Evolutionary conservation across 2,113 vertebrate species (phyloP).

Genomic region (Pachycephala philippinensis): DNA sequence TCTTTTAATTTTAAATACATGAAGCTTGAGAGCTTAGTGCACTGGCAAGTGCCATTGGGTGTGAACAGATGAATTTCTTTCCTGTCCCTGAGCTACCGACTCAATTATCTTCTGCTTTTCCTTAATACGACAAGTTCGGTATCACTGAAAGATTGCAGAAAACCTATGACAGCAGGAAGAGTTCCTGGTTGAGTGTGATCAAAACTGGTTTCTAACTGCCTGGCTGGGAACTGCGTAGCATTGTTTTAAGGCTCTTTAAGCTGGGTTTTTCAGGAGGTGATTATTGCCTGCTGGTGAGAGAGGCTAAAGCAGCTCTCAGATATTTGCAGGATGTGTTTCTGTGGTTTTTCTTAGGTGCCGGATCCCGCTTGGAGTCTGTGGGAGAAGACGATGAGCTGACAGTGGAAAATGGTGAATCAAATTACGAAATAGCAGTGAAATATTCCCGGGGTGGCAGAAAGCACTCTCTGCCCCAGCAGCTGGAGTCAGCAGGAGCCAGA

Average conservation of each 20-base stretch:
- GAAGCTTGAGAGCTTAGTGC: conserved; percentile 18
- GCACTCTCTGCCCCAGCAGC: conserved; percentile 91
- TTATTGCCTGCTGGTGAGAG: background rate
- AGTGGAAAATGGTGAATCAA: conserved; percentile 78
- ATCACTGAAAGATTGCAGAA: background rate
- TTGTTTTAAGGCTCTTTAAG: background rate
- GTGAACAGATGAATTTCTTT: conserved; percentile 27
- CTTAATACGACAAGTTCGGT: background rate
- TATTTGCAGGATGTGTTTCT: background rate
- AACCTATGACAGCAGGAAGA: background rate
- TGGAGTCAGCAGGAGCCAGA: conserved; percentile 78
- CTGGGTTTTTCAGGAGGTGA: background rate
- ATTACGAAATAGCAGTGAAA: conserved; percentile 76
- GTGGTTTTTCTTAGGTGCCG: conserved; percentile 71
- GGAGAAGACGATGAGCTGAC: conserved; percentile 93
- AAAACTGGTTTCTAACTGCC: background rate
- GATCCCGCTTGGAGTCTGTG: conserved; percentile 88
- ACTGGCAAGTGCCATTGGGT: conserved; percentile 13
- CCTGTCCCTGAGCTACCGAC: background rate
- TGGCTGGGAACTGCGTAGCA: accelerated
- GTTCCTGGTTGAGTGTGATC: background rate
- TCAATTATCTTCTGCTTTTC: conserved; percentile 13
- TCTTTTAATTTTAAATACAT: conserved; percentile 58
- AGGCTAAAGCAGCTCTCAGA: background rate
- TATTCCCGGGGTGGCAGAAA: conserved; percentile 82